Base-by-base conservation (phyloP, 1,140 invertebrate species). In the Drosophila parabipectinata region DNA sequence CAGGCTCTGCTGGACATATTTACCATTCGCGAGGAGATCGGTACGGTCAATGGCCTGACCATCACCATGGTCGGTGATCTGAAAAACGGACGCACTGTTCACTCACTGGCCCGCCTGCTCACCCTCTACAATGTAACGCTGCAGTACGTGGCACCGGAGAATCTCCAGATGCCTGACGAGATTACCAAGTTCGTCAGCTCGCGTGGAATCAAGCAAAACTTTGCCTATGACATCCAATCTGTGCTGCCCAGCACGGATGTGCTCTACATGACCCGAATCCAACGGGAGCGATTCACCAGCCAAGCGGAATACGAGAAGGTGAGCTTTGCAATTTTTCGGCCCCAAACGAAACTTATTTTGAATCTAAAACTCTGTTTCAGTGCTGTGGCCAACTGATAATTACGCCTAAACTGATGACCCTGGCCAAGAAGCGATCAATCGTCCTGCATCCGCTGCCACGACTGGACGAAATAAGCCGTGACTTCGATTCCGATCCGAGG, bases 401-500 rank as follows among this genome's bases (percentile, higher is more conserved):
- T 0, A 99, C 98, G 8, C 98, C 98, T 10, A 95, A 99, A 82
- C 80, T 99, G 45, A 99, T 99, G 98, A 98, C 97, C 0, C 94
- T 94, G 34, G 98, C 98, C 0, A 98, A 98, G 76, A 95, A 95
- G 66, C 96, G 95, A 68, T 99, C 99, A 95, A 96, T 98, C 3
- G 98, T 99, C 0, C 97, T 99, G 95, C 99, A 99, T 93, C 99
- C 99, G 0, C 91, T 99, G 39, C 99, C 99, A 0, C 94, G 99
- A 56, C 95, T 98, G 0, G 95, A 96, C 90, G 99, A 99, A 93
- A 99, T 99, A 63, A 97, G 96, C 72, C 93, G 96, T 1, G 97
- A 98, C 72, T 97, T 99, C 76, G 99, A 99, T 92, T 95, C 95
- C 0, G 99, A 99, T 93, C 98, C 98, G 0, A 92, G 99, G 51